Evolutionary conservation across 2,888 invertebrate genomes (phyloP), one percentile per base, ranked within the genome.

Genomic region (Trisateles emortualis): DNA sequence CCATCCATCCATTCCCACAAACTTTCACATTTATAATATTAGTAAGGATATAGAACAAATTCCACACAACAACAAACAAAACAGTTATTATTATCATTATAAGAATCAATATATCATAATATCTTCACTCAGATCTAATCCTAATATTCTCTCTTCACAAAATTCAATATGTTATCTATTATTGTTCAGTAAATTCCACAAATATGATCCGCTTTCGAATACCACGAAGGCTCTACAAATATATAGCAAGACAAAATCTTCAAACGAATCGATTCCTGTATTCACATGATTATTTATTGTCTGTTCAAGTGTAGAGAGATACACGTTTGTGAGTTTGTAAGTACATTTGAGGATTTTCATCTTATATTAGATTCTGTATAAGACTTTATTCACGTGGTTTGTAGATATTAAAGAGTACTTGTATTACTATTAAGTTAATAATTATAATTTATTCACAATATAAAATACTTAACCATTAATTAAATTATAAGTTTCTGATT

Each of bases 181-280:
- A 42, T 24, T 55, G 45, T 68, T 60, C 58, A 59, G 70, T 64
- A 63, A 67, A 62, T 56, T 49, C 48, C 43, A 19, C 48, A 51
- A 4, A 3, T 51, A 56, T 63, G 54, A 64, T 64, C 52, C 44
- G 48, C 33, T 53, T 53, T 63, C 35, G 17, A 42, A 14, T 11
- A 29, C 16, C 33, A 10, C 11, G 29, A 35, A 41, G 35, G 36
- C 30, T 30, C 41, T 50, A n/a, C 43, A 70, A 46, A 56, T 52
- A 22, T 61, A 64, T 61, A 48, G 52, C 41, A 57, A 69, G 62
- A 67, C 62, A 51, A 69, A 64, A 68, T 71, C 59, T 64, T 54
- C 45, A 24, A 32, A 24, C 45, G 51, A 62, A 70, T 71, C 64
- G 64, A 64, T 68, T 62, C 54, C 52, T 46, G n/a, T 50, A 40